These are phyloP conservation scores for Microtus ochrogaster DNA, from an alignment of 2,113 vertebrate species.

Conservation along the genomic window DNA sequence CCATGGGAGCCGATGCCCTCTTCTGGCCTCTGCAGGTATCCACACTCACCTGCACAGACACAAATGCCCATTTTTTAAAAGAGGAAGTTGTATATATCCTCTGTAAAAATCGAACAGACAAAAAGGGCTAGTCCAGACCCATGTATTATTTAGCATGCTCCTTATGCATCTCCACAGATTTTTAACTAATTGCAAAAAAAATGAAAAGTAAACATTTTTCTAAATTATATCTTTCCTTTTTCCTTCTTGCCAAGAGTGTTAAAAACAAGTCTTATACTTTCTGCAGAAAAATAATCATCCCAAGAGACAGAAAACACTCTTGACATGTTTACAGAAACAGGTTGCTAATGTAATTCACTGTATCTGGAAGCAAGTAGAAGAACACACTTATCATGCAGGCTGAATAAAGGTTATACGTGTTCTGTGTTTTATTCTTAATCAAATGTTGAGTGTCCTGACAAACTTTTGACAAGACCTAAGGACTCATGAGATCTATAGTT, in stretches of 20 bases:
- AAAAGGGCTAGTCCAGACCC: background rate
- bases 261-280: constrained; percentile 82
- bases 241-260: constrained; percentile 79
- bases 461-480: constrained; percentile 72
- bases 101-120: background rate
- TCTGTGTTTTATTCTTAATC: constrained; percentile 85
- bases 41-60: background rate
- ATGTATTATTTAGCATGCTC: background rate
- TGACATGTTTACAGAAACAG: constrained; percentile 87
- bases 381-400: constrained; percentile 81
- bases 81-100: background rate
- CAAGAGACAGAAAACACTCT: constrained; percentile 85
- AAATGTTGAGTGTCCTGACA: constrained; percentile 83
- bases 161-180: background rate
- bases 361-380: constrained; percentile 79
- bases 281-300: constrained; percentile 84
- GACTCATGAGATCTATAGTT: constrained; percentile 73
- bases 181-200: constrained; percentile 55
- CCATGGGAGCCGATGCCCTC: background rate
- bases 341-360: constrained; percentile 86
- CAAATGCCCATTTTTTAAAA: background rate
- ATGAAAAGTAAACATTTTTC: constrained; percentile 79
- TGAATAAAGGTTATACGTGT: constrained; percentile 83
- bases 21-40: background rate
- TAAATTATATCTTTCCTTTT: constrained; percentile 83